phyloP scores from a whole-genome alignment of 2,797 vertebrate species.

The Micrastur ruficollis region DNA sequence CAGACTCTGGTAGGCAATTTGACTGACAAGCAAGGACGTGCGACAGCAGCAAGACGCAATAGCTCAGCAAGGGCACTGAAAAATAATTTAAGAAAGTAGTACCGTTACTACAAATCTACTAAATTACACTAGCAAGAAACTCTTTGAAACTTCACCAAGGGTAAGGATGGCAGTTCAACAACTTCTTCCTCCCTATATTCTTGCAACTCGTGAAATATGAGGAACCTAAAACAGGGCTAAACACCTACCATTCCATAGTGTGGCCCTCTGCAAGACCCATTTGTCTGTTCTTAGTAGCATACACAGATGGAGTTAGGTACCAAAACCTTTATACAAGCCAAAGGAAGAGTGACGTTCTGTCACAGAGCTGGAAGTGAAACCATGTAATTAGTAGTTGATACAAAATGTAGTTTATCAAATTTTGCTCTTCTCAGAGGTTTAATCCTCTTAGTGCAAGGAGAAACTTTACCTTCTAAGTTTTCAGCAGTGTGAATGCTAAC shows the following conservation, averaged over 20 bases:
- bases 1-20: neutral
- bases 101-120: neutral
- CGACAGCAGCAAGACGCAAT: neutral
- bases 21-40: constrained; percentile 28
- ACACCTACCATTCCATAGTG: neutral
- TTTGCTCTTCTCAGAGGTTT: neutral
- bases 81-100: neutral
- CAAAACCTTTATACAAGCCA: neutral
- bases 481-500: neutral
- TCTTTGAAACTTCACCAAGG: neutral
- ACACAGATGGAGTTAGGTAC: neutral
- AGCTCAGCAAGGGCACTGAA: constrained; percentile 12
- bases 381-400: rapidly evolving
- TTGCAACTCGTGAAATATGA: neutral
- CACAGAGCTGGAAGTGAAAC: neutral
- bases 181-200: neutral
- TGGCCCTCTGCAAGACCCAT: neutral
- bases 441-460: neutral
- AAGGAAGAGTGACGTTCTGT: neutral
- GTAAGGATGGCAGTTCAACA: neutral
- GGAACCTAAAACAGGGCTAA: neutral
- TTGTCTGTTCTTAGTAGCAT: neutral
- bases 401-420: neutral
- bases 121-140: neutral
- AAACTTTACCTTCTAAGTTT: neutral